phyloP scores from a whole-genome alignment of 1,140 invertebrate genomes.

The Meloidogyne floridensis region DNA sequence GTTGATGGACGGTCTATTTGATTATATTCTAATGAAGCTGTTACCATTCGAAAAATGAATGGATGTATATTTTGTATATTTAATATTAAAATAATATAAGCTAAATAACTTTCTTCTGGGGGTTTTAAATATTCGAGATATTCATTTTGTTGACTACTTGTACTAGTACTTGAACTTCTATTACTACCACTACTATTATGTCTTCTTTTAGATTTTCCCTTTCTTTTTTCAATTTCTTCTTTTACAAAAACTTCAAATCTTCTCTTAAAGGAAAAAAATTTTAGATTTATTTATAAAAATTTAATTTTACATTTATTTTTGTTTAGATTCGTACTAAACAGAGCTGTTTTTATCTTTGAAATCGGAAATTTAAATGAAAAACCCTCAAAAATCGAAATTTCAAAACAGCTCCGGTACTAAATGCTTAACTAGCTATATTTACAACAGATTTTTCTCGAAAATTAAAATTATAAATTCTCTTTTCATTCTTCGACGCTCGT shows the following conservation, averaged over 20 bases:
- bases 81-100: conserved; percentile 6
- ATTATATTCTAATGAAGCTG: conserved; percentile 2
- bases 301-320: no score
- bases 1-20: background rate
- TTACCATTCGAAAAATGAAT: background rate
- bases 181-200: background rate
- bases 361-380: no score
- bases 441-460: no score
- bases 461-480: no score
- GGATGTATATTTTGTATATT: background rate
- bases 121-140: background rate
- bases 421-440: no score
- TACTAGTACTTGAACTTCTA: background rate
- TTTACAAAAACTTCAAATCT: background rate
- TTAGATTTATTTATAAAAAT: no score
- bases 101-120: background rate
- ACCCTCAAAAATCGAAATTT: no score
- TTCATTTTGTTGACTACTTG: background rate
- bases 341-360: no score
- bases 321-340: no score
- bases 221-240: background rate
- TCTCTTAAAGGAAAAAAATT: no score
- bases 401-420: no score
- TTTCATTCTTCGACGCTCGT: no score
- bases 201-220: background rate